Evolutionary conservation across 2,797 vertebrate genomes (phyloP).

Genomic region (Potorous gilbertii): DNA sequence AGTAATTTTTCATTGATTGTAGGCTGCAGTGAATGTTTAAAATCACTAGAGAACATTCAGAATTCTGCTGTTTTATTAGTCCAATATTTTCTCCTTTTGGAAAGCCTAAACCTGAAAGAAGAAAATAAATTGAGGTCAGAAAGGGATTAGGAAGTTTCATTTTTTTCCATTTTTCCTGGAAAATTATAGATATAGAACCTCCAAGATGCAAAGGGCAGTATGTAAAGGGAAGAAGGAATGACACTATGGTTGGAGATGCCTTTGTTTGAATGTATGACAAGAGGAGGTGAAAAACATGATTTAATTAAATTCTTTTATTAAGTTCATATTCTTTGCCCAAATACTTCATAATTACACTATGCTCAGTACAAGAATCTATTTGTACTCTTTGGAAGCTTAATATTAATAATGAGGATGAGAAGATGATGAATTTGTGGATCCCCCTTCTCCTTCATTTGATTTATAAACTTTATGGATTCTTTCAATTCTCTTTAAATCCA

Average conservation of each 20-base stretch:
- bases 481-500: slow-evolving; percentile 52
- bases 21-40: background rate
- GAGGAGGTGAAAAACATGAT: background rate
- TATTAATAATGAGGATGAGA: slow-evolving; percentile 11
- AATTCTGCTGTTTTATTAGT: background rate
- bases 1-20: background rate
- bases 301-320: slow-evolving; percentile 44
- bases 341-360: background rate
- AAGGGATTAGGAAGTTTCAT: background rate
- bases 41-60: background rate
- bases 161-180: slow-evolving; percentile 12
- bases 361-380: background rate
- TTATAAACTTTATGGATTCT: slow-evolving; percentile 15
- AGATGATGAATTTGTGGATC: slow-evolving; percentile 5
- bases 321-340: slow-evolving; percentile 20
- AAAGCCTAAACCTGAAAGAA: slow-evolving; percentile 21
- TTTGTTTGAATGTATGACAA: slow-evolving; percentile 32
- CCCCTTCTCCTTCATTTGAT: slow-evolving; percentile 7
- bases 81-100: slow-evolving; percentile 2
- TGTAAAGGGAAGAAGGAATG: slow-evolving; percentile 33
- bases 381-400: background rate
- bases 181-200: background rate
- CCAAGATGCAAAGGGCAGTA: background rate
- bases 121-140: slow-evolving; percentile 7
- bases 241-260: slow-evolving; percentile 23